These are phyloP conservation scores for Rosalia funebris DNA, from an alignment of 2,888 invertebrate genomes.

Conservation along the genomic window DNA sequence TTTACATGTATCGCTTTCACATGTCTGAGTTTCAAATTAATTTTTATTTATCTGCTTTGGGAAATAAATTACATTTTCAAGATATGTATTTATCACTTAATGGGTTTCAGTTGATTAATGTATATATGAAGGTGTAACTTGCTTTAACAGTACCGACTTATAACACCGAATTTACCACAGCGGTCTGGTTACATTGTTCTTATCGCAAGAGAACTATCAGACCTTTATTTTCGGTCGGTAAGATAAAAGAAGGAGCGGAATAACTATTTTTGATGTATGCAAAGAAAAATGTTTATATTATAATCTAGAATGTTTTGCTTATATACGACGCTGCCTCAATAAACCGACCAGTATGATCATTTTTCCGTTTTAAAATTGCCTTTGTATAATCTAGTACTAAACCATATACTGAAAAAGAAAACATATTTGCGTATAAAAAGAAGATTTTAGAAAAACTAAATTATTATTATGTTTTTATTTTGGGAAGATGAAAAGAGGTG, in stretches of 20 bases:
- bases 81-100: not conserved
- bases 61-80: not conserved
- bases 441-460: too few relatives aligned
- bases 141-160: not conserved
- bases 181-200: not conserved
- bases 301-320: too few relatives aligned
- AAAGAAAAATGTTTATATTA: too few relatives aligned
- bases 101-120: not conserved
- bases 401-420: too few relatives aligned
- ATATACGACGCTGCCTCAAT: too few relatives aligned
- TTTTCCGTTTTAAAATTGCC: too few relatives aligned
- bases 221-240: not conserved
- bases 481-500: too few relatives aligned
- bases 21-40: not conserved
- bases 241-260: not conserved
- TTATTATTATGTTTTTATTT: too few relatives aligned
- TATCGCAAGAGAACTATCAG: not conserved
- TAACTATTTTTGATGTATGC: too few relatives aligned
- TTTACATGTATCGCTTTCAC: not conserved
- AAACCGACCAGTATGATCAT: too few relatives aligned
- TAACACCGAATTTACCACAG: not conserved
- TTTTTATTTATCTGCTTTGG: not conserved
- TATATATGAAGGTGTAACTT: not conserved
- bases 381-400: too few relatives aligned
- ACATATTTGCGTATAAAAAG: too few relatives aligned